Evolutionary conservation across 2,888 invertebrate species (phyloP).

Genomic region (Chrysolina americana): DNA sequence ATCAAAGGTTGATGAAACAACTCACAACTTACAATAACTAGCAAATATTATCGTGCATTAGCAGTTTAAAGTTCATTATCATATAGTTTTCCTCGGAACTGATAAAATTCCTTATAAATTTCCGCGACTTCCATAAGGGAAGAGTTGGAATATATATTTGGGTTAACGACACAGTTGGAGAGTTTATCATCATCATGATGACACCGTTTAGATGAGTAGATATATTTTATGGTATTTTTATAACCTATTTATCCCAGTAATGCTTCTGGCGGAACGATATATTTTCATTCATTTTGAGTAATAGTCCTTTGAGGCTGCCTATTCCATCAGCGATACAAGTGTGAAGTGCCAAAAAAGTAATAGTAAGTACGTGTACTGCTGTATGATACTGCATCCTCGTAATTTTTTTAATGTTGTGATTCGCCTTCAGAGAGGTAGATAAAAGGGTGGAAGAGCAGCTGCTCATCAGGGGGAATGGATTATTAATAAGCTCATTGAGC

Average conservation of each 20-base stretch:
- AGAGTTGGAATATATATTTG: conserved; percentile 31
- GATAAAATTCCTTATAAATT: conserved; percentile 11
- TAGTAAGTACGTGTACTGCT: too few species aligned
- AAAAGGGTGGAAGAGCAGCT: too few species aligned
- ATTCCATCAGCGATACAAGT: conserved; percentile 2
- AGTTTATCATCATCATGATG: conserved; percentile 31
- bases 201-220: conserved; percentile 33
- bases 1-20: too few species aligned
- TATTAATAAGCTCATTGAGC: too few species aligned
- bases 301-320: not conserved
- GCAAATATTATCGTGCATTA: not conserved
- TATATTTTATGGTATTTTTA: conserved; percentile 36
- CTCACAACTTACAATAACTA: too few species aligned
- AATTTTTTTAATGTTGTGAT: too few species aligned
- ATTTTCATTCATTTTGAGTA: conserved; percentile 8
- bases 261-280: conserved; percentile 11
- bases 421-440: too few species aligned
- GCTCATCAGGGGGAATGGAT: too few species aligned
- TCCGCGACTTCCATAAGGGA: conserved; percentile 16
- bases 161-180: conserved; percentile 30
- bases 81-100: not conserved
- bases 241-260: conserved; percentile 34
- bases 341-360: conserved; percentile 1
- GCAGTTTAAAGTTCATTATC: not conserved
- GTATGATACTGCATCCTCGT: too few species aligned